Conservation (phyloP, 2,888 invertebrate species). For the Andrena dorsata region DNA sequence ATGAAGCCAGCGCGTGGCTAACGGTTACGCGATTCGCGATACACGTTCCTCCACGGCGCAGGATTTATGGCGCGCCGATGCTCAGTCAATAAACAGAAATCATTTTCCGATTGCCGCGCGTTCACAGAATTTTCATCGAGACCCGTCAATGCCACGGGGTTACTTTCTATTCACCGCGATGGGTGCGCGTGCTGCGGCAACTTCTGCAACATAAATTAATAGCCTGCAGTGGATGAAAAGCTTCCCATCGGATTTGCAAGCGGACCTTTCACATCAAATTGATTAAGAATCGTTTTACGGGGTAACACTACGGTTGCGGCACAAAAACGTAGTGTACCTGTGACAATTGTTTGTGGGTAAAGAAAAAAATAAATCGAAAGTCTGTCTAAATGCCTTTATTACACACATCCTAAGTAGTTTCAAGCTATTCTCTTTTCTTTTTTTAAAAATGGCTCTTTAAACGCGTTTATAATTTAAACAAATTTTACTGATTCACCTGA, state of each 20-base stretch:
- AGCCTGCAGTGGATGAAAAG: background rate
- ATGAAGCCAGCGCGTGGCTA: constrained; percentile 13
- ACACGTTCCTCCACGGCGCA: background rate
- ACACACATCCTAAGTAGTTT: too few relatives aligned
- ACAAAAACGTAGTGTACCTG: too few relatives aligned
- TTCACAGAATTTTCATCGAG: constrained; percentile 3
- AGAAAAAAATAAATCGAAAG: too few relatives aligned
- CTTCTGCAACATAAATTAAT: background rate
- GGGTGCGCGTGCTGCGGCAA: background rate
- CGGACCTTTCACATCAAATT: background rate
- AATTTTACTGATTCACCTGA: too few relatives aligned
- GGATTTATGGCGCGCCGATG: constrained; percentile 29
- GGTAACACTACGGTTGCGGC: too few relatives aligned
- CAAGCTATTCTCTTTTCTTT: too few relatives aligned
- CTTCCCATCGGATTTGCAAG: background rate
- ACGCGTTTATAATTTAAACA: too few relatives aligned
- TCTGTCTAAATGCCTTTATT: too few relatives aligned
- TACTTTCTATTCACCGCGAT: constrained; percentile 11
- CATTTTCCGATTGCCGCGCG: constrained; percentile 14
- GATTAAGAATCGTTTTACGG: background rate
- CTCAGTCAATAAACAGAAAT: constrained; percentile 30
- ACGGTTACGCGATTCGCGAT: constrained; percentile 7
- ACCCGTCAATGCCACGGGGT: background rate
- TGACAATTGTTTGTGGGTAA: too few relatives aligned
- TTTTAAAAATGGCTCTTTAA: too few relatives aligned